A percentile compares a stretch with the other conserved stretches of the same genome.
phyloP scores from a whole-genome alignment of 2,113 vertebrate species.

The Pachypanchax playfairii region DNA sequence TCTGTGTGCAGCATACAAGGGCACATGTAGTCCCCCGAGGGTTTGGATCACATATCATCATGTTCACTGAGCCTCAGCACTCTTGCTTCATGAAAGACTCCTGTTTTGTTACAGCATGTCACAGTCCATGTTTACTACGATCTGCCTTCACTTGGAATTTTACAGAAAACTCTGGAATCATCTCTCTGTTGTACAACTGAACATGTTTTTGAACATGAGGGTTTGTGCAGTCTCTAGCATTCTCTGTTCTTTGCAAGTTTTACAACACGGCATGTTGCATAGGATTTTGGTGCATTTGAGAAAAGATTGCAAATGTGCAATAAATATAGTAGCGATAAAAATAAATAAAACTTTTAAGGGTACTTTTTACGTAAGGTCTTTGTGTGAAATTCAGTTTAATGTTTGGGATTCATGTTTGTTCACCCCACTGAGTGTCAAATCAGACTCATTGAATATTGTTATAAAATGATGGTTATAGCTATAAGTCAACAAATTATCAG shows the following conservation, averaged over 20 bases:
- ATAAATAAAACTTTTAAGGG: no score
- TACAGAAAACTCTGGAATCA: conserved; percentile 13
- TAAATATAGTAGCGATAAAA: no score
- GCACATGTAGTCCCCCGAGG: conserved; percentile 50
- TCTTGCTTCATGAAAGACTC: conserved; percentile 44
- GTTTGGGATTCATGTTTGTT: no score
- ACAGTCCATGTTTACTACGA: conserved; percentile 25
- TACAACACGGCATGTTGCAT: no score
- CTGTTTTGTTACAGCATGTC: conserved; percentile 46
- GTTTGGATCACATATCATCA: conserved; percentile 40
- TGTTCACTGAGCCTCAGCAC: conserved; percentile 34
- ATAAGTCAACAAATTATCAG: not conserved
- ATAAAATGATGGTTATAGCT: not conserved
- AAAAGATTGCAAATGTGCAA: no score
- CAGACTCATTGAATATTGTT: not conserved
- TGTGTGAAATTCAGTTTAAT: no score
- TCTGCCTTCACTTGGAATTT: conserved; percentile 16
- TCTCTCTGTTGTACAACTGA: not conserved
- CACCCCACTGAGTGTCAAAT: no score
- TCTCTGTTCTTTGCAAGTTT: not conserved
- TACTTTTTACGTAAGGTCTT: no score
- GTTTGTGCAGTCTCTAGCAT: not conserved
- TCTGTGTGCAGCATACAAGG: conserved; percentile 40
- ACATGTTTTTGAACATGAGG: not conserved
- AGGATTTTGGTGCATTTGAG: no score